Evolutionary conservation across 2,888 invertebrate species (phyloP).

Genomic region (Helleia helle): DNA sequence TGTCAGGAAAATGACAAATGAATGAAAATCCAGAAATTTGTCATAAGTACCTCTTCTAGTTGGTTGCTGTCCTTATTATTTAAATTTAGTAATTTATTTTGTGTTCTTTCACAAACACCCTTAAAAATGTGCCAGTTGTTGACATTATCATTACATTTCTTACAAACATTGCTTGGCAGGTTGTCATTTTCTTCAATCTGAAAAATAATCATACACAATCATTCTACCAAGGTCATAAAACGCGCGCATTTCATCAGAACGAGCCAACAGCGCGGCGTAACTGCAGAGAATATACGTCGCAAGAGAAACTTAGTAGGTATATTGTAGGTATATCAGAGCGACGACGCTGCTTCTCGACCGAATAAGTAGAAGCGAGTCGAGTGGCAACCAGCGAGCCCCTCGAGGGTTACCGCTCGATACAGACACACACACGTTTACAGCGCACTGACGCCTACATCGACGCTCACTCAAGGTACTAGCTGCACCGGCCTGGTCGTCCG

Average conservation of each 20-base stretch:
- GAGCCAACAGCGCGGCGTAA: conserved; percentile 62
- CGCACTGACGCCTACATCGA: conserved; percentile 65
- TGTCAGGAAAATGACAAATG: conserved; percentile 44
- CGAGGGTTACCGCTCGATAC: conserved; percentile 72
- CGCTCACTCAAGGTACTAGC: conserved; percentile 62
- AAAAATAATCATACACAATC: conserved; percentile 64
- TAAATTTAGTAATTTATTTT: conserved; percentile 77
- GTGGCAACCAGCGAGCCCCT: conserved; percentile 65
- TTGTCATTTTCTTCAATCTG: conserved; percentile 78
- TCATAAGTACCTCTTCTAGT: conserved; percentile 65
- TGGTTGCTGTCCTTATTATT: conserved; percentile 66
- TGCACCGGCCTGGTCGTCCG: conserved; percentile 64
- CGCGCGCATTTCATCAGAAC: conserved; percentile 64
- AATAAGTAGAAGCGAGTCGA: conserved; percentile 71
- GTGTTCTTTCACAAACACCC: conserved; percentile 76
- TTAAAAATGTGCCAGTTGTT: conserved; percentile 80
- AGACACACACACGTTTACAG: conserved; percentile 51
- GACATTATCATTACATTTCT: conserved; percentile 76
- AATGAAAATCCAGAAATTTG: conserved; percentile 34
- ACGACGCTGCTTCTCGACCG: conserved; percentile 65
- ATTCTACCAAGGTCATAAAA: conserved; percentile 50
- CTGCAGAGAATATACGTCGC: conserved; percentile 55
- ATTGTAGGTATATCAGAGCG: conserved; percentile 62
- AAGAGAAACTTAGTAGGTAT: conserved; percentile 71
- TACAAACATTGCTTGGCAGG: conserved; percentile 78